Percentiles rank a stretch among this genome's conserved stretches.
Conservation (phyloP, 2,113 vertebrate genomes). For the Phaethornis superciliosus region DNA sequence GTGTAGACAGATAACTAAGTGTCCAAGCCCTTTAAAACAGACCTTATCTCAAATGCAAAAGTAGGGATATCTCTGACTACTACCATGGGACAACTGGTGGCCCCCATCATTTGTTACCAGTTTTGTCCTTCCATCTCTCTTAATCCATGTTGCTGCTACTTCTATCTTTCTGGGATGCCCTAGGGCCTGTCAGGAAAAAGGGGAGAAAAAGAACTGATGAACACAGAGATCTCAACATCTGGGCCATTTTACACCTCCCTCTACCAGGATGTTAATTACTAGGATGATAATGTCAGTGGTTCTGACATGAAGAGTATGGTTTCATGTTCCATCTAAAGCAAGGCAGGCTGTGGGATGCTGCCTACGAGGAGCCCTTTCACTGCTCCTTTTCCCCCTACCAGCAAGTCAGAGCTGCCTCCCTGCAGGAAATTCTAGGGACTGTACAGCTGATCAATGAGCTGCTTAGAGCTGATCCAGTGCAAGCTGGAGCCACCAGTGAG, state of each 20-base stretch:
- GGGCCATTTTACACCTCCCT: not conserved
- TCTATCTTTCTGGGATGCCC: not conserved
- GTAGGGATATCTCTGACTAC: not conserved
- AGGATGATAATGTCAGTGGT: not conserved
- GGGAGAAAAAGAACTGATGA: not conserved
- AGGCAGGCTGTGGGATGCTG: not conserved
- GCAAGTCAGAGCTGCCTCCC: not conserved
- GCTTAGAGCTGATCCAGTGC: not conserved
- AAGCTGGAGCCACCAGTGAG: not conserved
- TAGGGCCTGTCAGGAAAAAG: not conserved
- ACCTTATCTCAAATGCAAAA: not conserved
- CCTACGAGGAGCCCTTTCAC: not conserved
- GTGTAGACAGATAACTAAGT: not conserved
- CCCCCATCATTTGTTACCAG: not conserved
- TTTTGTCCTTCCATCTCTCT: not conserved
- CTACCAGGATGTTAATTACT: not conserved
- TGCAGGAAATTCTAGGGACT: not conserved
- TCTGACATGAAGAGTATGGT: not conserved
- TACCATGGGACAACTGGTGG: not conserved
- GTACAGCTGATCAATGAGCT: not conserved
- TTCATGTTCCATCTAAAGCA: not conserved
- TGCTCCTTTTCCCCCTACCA: not conserved
- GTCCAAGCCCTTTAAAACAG: not conserved
- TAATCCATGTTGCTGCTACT: not conserved
- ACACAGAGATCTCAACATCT: not conserved